A percentile compares a stretch with the other conserved stretches of the same genome.
Evolutionary conservation across 2,113 vertebrate genomes (phyloP).

Genomic region (Tyrannus savana): DNA sequence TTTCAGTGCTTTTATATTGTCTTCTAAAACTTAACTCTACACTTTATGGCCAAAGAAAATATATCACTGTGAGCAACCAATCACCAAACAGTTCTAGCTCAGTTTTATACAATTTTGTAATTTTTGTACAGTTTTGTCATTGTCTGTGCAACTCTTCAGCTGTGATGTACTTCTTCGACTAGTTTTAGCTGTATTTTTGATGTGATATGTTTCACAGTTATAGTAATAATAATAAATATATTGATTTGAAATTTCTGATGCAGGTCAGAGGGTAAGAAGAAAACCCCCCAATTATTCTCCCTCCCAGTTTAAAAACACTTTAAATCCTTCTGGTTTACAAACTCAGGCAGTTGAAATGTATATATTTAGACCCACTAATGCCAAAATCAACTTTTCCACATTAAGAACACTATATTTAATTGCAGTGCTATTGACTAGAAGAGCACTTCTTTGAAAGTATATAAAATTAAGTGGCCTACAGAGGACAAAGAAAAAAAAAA

Average conservation of each 20-base stretch:
- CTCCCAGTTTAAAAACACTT: neutral
- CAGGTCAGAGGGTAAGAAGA: neutral
- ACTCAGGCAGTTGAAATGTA: neutral
- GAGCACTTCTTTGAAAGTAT: neutral
- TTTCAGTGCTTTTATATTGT: neutral
- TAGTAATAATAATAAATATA: neutral
- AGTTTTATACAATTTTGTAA: rapidly evolving
- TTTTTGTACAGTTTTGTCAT: neutral
- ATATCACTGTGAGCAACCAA: neutral
- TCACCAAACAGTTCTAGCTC: neutral
- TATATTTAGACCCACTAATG: neutral
- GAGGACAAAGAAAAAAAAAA: neutral
- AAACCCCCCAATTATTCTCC: neutral
- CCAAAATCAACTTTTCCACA: neutral
- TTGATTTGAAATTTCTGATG: neutral
- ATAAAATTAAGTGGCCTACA: neutral
- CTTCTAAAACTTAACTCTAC: neutral
- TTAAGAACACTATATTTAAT: neutral
- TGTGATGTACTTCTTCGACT: neutral
- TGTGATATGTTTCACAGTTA: neutral
- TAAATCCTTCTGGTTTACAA: neutral
- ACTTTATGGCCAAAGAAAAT: neutral
- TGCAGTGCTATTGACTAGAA: neutral
- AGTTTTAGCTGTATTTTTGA: neutral
- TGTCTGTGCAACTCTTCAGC: neutral